Evolutionary conservation across 2,797 vertebrate species (phyloP), one percentile per base, ranked within the genome.

Genomic region (Melanotaenia trifasciata): DNA sequence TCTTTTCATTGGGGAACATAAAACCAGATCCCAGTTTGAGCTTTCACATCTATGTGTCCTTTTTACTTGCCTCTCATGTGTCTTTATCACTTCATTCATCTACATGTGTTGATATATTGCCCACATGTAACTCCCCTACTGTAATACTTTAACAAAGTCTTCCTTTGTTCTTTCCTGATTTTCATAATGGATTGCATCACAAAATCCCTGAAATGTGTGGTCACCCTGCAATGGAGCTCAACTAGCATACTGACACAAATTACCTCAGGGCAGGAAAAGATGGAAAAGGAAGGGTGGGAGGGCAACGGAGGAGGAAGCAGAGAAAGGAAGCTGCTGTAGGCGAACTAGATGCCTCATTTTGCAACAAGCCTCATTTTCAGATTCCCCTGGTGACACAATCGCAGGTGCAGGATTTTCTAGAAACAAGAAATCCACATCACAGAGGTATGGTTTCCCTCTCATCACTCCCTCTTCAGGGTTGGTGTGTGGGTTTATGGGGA

Each of bases 121-220:
- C 60, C 22, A 43, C 60, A n/a, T 68, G 50, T 56, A 69, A 47
- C 40, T 22, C 56, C 61, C 59, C 60, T 45, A 47, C 12, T 2
- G 6, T 24, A 35, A 13, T 58, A 36, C 38, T 60, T 35, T 62
- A 35, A 72, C 70, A 74, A 76, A 63, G 54, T 60, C 62, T 40
- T 76, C 71, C 78, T 76, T 88, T 85, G 74, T 83, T 85, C 73
- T 84, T 51, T 18, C 26, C 70, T 45, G 77, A 81, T 62, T 89
- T 86, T 79, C 63, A 80, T 79, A 54, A 11, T 1, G 53, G 65
- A 50, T 87, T 88, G 71, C 81, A 75, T 91, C 84, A 86, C 73
- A 33, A 67, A 78, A 14, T 81, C 76, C 67, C 54, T 56, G 65
- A 70, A 72, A 45, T 72, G 69, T 84, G 86, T 2, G 59, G 83